Conservation (phyloP, 1,140 invertebrate genomes). For the Gryllus bimaculatus region DNA sequence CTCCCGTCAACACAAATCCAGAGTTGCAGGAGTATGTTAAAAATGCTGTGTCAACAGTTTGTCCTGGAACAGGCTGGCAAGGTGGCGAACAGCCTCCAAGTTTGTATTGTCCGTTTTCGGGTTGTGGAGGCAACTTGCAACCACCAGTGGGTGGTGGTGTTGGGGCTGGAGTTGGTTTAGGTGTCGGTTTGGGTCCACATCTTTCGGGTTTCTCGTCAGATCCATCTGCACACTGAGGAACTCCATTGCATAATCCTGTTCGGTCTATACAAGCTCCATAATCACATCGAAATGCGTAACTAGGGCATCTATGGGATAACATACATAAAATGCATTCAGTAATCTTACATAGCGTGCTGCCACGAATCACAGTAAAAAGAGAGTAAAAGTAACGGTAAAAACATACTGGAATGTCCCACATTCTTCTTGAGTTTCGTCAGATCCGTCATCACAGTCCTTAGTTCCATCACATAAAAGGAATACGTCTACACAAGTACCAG, state of each 20-base stretch:
- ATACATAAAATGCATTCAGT: background rate
- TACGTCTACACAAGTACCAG: conserved; percentile 45
- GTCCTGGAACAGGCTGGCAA: conserved; percentile 19
- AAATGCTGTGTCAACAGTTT: background rate
- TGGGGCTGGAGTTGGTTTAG: background rate
- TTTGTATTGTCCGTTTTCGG: conserved; percentile 26
- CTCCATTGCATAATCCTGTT: conserved; percentile 43
- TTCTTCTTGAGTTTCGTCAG: conserved; percentile 45
- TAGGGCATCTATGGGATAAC: conserved; percentile 28
- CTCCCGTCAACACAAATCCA: conserved; percentile 27
- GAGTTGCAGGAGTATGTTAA: conserved; percentile 24
- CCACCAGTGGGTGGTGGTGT: background rate
- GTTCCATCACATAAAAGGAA: conserved; percentile 54
- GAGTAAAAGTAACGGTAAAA: background rate
- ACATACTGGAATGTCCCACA: conserved; percentile 27
- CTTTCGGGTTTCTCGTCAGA: conserved; percentile 39
- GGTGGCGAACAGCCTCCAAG: conserved; percentile 25
- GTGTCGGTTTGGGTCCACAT: background rate
- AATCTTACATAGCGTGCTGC: no score
- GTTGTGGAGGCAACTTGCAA: conserved; percentile 27
- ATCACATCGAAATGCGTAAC: conserved; percentile 37
- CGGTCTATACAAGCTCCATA: conserved; percentile 44
- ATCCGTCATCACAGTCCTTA: conserved; percentile 52
- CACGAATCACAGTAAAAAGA: no score
- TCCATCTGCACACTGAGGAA: conserved; percentile 45